phyloP scores from a whole-genome alignment of 2,113 vertebrate species.

The Uropsilus gracilis region DNA sequence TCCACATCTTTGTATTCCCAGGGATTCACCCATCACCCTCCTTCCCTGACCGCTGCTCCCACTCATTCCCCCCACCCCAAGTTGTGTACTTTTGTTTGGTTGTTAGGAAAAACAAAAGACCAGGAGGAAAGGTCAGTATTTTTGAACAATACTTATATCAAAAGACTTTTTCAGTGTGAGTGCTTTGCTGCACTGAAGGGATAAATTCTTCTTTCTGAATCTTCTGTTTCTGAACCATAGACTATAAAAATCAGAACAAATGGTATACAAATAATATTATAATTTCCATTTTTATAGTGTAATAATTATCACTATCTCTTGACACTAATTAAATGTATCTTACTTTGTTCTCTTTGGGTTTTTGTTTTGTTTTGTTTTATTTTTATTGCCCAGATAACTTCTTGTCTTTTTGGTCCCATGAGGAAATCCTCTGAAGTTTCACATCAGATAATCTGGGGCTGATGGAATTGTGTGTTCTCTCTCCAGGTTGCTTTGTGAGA shows the following conservation, averaged over 20 bases:
- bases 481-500: conserved; percentile 83
- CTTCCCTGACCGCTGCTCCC: too few relatives aligned
- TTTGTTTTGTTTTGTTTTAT: conserved; percentile 54
- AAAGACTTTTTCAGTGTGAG: background rate
- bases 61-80: too few relatives aligned
- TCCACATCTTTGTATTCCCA: too few relatives aligned
- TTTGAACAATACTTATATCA: background rate
- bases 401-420: background rate
- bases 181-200: background rate
- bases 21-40: too few relatives aligned
- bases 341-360: background rate
- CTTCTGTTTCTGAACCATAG: background rate
- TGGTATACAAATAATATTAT: background rate
- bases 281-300: background rate
- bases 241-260: conserved; percentile 8
- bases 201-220: background rate
- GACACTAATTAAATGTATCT: background rate
- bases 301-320: background rate
- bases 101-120: too few relatives aligned
- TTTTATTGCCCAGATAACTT: background rate
- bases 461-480: conserved; percentile 78
- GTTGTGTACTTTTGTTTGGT: too few relatives aligned
- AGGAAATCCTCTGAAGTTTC: conserved; percentile 60
- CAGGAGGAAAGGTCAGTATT: too few relatives aligned
- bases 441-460: conserved; percentile 68